Evolutionary conservation across 1,140 invertebrate species (phyloP).

Genomic region (Venturia canescens): DNA sequence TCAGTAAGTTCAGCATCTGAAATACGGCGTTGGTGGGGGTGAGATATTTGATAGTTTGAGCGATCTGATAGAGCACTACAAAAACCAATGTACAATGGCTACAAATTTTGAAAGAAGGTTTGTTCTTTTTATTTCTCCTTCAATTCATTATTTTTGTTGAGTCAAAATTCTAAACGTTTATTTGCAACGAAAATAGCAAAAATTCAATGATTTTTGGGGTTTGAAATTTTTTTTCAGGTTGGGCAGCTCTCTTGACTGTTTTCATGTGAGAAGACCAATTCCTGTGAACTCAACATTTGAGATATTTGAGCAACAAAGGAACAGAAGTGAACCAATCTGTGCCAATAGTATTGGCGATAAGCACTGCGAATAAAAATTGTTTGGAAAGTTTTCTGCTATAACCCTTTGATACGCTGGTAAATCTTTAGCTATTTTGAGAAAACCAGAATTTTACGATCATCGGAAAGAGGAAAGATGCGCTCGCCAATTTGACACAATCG

Average conservation of each 20-base stretch:
- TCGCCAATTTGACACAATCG: conserved; percentile 94
- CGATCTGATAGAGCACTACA: too few species aligned
- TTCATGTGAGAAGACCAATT: conserved; percentile 99
- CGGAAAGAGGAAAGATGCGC: conserved; percentile 96
- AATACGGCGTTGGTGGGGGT: too few species aligned
- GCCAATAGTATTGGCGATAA: conserved; percentile 94
- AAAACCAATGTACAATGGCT: conserved; percentile 97
- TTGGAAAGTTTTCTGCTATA: conserved; percentile 82
- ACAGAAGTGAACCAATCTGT: conserved; percentile 93
- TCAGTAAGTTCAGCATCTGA: too few species aligned
- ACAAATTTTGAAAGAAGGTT: conserved; percentile 94
- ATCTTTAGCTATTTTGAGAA: conserved; percentile 90
- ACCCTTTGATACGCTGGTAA: conserved; percentile 84
- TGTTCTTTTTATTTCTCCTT: too few species aligned
- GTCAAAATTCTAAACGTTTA: too few species aligned
- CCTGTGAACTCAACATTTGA: conserved; percentile 94
- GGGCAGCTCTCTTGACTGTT: conserved; percentile 96
- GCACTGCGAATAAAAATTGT: conserved; percentile 85
- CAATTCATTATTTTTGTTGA: too few species aligned
- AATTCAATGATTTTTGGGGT: too few species aligned
- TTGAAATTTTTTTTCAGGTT: conserved; percentile 68
- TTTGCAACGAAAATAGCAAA: too few species aligned
- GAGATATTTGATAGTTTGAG: too few species aligned
- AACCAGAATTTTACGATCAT: conserved; percentile 96
- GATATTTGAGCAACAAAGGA: conserved; percentile 86